phyloP scores from a whole-genome alignment of 2,888 invertebrate genomes.

The Platynereis dumerilii region DNA sequence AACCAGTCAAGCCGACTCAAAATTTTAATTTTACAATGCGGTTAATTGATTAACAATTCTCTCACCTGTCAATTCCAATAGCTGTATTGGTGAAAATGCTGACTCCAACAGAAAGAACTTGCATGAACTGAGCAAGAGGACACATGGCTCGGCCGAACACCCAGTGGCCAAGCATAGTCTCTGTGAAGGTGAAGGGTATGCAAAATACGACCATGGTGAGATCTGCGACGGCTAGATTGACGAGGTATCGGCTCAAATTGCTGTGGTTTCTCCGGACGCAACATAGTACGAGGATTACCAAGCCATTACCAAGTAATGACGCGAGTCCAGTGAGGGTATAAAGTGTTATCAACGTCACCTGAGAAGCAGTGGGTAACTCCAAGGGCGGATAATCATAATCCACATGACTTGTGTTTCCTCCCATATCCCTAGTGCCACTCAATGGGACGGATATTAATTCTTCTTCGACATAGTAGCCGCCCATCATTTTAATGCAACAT shows the following conservation, averaged over 20 bases:
- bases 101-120: conserved; percentile 34
- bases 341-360: background rate
- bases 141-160: conserved; percentile 61
- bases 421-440: too few species aligned
- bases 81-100: conserved; percentile 40
- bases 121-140: conserved; percentile 55
- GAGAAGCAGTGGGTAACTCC: background rate
- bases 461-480: too few species aligned
- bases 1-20: too few species aligned
- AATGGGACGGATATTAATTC: too few species aligned
- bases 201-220: conserved; percentile 41
- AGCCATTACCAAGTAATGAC: conserved; percentile 32
- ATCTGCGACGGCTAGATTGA: conserved; percentile 41
- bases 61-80: conserved; percentile 38
- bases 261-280: conserved; percentile 32
- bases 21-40: too few species aligned
- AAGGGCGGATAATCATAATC: too few species aligned
- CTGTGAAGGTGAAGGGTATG: conserved; percentile 62
- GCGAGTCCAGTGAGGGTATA: conserved; percentile 33
- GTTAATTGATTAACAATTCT: too few species aligned
- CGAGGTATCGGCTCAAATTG: conserved; percentile 35
- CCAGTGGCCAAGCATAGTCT: conserved; percentile 59
- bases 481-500: too few species aligned
- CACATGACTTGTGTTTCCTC: too few species aligned
- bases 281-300: conserved; percentile 36